Evolutionary conservation across 2,113 vertebrate species (phyloP).

Genomic region (Hippopotamus amphibius): DNA sequence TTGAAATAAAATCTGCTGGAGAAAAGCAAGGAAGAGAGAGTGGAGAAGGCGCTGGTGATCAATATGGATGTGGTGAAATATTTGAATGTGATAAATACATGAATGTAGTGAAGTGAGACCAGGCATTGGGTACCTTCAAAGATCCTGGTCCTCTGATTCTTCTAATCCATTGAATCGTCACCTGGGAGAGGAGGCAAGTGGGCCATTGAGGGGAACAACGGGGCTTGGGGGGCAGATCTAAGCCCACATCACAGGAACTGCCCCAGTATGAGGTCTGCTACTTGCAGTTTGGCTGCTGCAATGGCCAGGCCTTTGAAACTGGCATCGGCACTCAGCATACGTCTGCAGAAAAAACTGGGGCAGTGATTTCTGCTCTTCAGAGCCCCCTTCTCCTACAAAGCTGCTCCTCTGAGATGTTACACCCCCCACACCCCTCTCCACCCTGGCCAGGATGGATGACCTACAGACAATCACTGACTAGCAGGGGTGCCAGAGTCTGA

Average conservation of each 20-base stretch:
- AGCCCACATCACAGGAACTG: not conserved
- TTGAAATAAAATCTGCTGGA: constrained; percentile 23
- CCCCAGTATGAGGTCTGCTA: too few species aligned
- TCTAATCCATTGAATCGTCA: not conserved
- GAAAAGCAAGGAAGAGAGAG: not conserved
- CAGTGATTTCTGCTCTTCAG: not conserved
- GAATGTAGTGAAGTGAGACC: not conserved
- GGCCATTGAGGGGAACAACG: not conserved
- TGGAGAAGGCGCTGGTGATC: not conserved
- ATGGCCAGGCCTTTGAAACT: not conserved
- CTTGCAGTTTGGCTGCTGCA: not conserved
- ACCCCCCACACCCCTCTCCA: not conserved
- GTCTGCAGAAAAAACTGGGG: not conserved
- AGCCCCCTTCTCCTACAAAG: not conserved
- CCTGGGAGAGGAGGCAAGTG: too few species aligned
- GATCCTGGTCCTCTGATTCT: not conserved
- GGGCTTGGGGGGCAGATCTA: not conserved
- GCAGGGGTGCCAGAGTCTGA: not conserved
- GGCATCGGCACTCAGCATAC: too few species aligned
- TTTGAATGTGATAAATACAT: not conserved
- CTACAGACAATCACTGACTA: not conserved
- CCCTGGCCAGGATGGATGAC: not conserved
- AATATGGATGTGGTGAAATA: not conserved
- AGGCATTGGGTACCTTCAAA: not conserved
- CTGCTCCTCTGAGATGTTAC: not conserved